These are phyloP conservation scores for Brachirus orientalis DNA, from an alignment of 2,113 vertebrate species.

Conservation along the genomic window DNA sequence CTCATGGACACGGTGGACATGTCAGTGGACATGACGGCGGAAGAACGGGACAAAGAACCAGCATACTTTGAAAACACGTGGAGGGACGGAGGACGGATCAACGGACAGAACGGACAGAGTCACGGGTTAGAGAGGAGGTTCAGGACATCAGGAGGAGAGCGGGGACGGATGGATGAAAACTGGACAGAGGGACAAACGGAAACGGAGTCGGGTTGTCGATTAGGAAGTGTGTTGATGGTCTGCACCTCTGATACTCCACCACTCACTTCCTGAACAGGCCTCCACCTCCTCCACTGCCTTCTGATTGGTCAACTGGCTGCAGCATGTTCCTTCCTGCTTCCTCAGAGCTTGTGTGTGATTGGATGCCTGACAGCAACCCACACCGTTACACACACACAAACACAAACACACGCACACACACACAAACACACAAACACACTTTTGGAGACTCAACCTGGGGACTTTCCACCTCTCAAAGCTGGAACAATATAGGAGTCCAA, in stretches of 20 bases:
- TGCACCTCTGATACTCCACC: constrained; percentile 30
- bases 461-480: constrained; percentile 53
- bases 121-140: not conserved
- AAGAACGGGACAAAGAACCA: constrained; percentile 13
- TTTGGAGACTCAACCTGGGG: constrained; percentile 52
- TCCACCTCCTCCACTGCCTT: constrained; percentile 18
- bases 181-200: not conserved
- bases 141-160: not conserved
- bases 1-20: constrained; percentile 64
- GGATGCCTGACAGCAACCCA: constrained; percentile 24
- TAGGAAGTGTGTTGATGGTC: constrained; percentile 52
- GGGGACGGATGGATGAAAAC: not conserved
- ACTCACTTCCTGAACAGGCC: constrained; percentile 63
- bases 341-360: constrained; percentile 34
- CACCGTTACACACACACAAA: constrained; percentile 28
- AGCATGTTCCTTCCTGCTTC: constrained; percentile 73
- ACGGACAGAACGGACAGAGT: not conserved
- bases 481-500: constrained; percentile 43
- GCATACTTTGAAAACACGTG: constrained; percentile 45
- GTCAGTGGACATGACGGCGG: constrained; percentile 40
- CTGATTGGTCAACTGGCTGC: constrained; percentile 55
- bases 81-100: not conserved
- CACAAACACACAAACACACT: constrained; percentile 13
- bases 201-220: constrained; percentile 15
- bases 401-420: constrained; percentile 28